Conservation (phyloP, 2,888 invertebrate genomes). For the Eupithecia pulchellata region DNA sequence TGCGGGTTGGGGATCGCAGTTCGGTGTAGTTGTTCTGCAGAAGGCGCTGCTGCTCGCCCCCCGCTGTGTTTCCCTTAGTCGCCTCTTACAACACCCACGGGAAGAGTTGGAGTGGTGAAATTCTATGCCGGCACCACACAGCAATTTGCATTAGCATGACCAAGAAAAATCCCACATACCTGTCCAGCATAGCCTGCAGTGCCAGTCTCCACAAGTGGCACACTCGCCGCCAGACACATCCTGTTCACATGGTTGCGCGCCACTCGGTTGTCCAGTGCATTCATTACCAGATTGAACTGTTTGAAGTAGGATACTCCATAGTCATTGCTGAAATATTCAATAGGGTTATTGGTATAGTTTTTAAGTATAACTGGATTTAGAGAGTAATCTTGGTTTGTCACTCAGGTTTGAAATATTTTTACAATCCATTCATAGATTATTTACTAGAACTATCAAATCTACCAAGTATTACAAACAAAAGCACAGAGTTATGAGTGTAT, state of each 20-base stretch:
- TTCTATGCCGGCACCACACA: no score
- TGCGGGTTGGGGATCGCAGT: no score
- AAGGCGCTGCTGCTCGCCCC: no score
- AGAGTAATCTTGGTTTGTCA: no score
- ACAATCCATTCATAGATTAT: not conserved
- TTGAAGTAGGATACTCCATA: conserved; percentile 97
- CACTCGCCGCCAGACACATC: conserved; percentile 97
- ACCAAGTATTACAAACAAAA: not conserved
- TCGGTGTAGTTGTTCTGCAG: no score
- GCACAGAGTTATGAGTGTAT: not conserved
- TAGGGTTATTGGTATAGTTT: not conserved
- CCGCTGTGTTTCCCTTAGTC: no score
- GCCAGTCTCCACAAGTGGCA: conserved; percentile 98
- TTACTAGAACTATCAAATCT: not conserved
- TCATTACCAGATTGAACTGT: conserved; percentile 95
- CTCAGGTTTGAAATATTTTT: no score
- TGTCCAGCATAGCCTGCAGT: conserved; percentile 99
- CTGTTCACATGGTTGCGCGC: conserved; percentile 99
- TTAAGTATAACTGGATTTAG: not conserved
- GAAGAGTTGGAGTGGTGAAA: no score
- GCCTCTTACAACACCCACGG: no score
- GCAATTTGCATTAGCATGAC: no score
- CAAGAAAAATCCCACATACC: conserved; percentile 54
- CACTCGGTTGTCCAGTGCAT: conserved; percentile 97
- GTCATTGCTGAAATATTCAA: conserved; percentile 86